Evolutionary conservation across 2,888 invertebrate species (phyloP).

Genomic region (Ctenicera cuprea): DNA sequence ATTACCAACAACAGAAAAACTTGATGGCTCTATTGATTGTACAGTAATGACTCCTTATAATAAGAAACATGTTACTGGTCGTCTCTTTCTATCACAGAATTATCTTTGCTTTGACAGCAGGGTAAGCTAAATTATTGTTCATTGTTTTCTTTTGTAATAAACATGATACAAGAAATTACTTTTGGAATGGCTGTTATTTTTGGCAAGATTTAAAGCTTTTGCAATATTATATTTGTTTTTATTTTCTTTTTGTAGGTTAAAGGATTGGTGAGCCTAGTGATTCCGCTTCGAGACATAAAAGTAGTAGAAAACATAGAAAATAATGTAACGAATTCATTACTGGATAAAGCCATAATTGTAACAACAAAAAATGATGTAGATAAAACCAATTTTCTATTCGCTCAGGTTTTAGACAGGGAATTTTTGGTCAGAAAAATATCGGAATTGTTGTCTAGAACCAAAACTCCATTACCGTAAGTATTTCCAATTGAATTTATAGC

Average conservation of each 20-base stretch:
- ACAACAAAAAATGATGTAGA: slow-evolving; percentile 85
- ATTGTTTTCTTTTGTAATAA: too few species aligned
- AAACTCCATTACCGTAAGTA: slow-evolving; percentile 65
- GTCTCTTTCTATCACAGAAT: slow-evolving; percentile 93
- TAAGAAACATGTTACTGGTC: slow-evolving; percentile 91
- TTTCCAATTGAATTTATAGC: slow-evolving; percentile 14
- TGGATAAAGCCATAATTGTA: slow-evolving; percentile 85
- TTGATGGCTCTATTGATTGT: slow-evolving; percentile 95
- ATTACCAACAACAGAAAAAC: slow-evolving; percentile 91
- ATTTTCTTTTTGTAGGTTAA: slow-evolving; percentile 81
- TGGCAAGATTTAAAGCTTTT: too few species aligned
- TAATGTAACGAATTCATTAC: slow-evolving; percentile 76
- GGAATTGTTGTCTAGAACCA: slow-evolving; percentile 86
- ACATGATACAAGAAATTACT: too few species aligned
- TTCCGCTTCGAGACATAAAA: slow-evolving; percentile 89
- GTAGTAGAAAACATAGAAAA: slow-evolving; percentile 86
- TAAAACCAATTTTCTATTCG: slow-evolving; percentile 90
- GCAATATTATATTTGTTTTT: too few species aligned
- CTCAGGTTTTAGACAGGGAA: slow-evolving; percentile 91
- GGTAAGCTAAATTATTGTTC: slow-evolving; percentile 75
- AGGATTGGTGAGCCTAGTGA: slow-evolving; percentile 88
- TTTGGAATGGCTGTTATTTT: too few species aligned
- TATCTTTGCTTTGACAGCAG: slow-evolving; percentile 97
- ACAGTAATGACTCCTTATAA: slow-evolving; percentile 96
- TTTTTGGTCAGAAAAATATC: slow-evolving; percentile 93